Base-by-base conservation (phyloP, 2,888 invertebrate species). In the Drosophila limbata region DNA sequence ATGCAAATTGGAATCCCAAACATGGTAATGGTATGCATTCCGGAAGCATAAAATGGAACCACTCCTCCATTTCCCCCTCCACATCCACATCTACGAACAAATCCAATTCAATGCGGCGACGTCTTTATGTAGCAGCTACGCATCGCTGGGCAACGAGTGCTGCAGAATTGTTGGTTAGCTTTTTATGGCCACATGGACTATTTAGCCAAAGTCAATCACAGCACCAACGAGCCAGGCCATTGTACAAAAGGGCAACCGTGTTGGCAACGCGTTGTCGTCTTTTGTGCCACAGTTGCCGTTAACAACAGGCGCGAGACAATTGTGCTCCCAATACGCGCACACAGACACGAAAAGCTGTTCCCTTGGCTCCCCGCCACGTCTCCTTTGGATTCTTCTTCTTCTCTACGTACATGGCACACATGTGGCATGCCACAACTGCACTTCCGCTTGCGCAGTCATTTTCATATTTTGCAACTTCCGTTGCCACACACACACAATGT, bases 401-500 rank as follows among this genome's bases (percentile, higher is more conserved):
- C 28, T 6, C 19, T 40, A 35, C 61, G 78, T 61, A 64, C 72
- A 65, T 53, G 80, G 78, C 79, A 83, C 87, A 88, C 81, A 90
- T 90, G 90, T 72, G 90, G 90, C 89, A 79, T 60, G 74, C 90
- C 90, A 80, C 82, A 89, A 82, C 90, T 87, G 88, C 90, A 89
- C 90, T 90, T 90, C 90, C 90, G 90, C 84, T 87, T 73, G 81
- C 77, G 84, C 81, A 78, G 85, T 78, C 89, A 86, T 89, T 90
- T 88, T 89, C 90, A 88, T 88, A 89, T 88, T 85, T 90, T 78
- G 81, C 72, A 88, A 88, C 90, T 85, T 85, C 90, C 89, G 84
- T 50, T 73, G 61, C 57, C 66, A 47, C 55, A 65, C 70, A 66
- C 65, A 68, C 39, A 31, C 48, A 44, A 15, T 40, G 21, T 17